These are phyloP conservation scores for Ameiurus melas DNA, from an alignment of 2,113 vertebrate genomes.

Conservation along the genomic window DNA sequence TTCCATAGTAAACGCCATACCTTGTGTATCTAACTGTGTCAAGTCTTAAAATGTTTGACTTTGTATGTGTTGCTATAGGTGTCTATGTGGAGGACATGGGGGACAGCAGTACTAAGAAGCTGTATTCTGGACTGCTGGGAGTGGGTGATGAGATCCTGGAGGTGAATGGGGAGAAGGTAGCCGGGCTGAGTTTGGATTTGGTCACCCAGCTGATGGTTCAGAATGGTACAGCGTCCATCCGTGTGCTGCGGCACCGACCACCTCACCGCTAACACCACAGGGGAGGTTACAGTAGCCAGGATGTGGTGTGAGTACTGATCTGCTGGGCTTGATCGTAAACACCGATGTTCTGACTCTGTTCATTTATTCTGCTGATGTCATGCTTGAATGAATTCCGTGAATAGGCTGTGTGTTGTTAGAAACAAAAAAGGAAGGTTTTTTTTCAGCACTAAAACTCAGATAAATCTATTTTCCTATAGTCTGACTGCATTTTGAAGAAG, in stretches of 20 bases:
- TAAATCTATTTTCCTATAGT: not conserved
- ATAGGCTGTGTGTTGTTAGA: not conserved
- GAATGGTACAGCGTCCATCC: slow-evolving; percentile 66
- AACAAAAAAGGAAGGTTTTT: not conserved
- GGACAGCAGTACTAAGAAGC: slow-evolving; percentile 76
- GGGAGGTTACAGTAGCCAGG: not conserved
- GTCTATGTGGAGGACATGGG: slow-evolving; percentile 85
- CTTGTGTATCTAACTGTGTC: not conserved
- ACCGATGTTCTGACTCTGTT: not conserved
- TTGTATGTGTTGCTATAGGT: slow-evolving; percentile 65
- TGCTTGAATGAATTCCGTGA: not conserved
- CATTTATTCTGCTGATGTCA: not conserved
- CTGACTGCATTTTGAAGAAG: not conserved
- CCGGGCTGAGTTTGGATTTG: slow-evolving; percentile 73
- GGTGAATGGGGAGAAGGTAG: slow-evolving; percentile 80
- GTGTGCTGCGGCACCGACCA: slow-evolving; percentile 74
- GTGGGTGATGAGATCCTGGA: slow-evolving; percentile 89
- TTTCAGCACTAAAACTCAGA: not conserved
- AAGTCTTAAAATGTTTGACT: not conserved
- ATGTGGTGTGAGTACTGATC: not conserved
- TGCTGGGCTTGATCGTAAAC: not conserved
- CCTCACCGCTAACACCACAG: slow-evolving; percentile 54
- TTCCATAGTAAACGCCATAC: not conserved
- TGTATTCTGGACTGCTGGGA: slow-evolving; percentile 81
- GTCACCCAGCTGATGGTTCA: slow-evolving; percentile 71